Conservation (phyloP, 2,113 vertebrate species). For the Percina caprodes region DNA sequence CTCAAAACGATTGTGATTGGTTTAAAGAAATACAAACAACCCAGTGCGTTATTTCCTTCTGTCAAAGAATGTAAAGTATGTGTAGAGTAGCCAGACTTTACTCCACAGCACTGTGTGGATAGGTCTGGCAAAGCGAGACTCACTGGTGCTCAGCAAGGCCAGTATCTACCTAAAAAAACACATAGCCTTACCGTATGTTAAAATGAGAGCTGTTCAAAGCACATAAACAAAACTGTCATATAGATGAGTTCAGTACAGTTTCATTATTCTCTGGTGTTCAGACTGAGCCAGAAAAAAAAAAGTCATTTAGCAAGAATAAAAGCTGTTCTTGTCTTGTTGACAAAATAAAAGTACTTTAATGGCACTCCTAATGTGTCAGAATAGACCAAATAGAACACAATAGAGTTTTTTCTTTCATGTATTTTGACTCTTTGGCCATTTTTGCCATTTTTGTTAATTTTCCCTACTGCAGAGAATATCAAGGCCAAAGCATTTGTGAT, state of each 20-base stretch:
- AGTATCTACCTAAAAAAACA: constrained; percentile 7
- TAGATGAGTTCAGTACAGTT: neutral
- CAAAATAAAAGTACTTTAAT: neutral
- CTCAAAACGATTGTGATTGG: too few relatives aligned
- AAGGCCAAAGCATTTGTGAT: neutral
- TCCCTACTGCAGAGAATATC: neutral
- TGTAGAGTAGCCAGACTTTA: too few relatives aligned
- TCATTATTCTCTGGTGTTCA: neutral
- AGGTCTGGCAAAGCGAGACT: too few relatives aligned
- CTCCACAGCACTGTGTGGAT: too few relatives aligned
- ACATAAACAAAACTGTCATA: neutral
- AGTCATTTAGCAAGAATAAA: neutral
- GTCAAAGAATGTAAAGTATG: too few relatives aligned
- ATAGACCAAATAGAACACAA: neutral
- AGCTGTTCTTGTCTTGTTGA: neutral
- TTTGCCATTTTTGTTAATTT: neutral
- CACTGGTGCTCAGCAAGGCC: neutral
- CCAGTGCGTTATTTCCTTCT: too few relatives aligned
- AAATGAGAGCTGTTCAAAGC: neutral
- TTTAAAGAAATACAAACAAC: too few relatives aligned
- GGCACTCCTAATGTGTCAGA: neutral
- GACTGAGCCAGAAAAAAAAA: neutral
- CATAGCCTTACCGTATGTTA: constrained; percentile 4
- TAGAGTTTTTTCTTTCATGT: neutral
- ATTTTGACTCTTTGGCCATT: neutral